phyloP scores from a whole-genome alignment of 2,113 vertebrate genomes.

The Melanostigma gelatinosum region DNA sequence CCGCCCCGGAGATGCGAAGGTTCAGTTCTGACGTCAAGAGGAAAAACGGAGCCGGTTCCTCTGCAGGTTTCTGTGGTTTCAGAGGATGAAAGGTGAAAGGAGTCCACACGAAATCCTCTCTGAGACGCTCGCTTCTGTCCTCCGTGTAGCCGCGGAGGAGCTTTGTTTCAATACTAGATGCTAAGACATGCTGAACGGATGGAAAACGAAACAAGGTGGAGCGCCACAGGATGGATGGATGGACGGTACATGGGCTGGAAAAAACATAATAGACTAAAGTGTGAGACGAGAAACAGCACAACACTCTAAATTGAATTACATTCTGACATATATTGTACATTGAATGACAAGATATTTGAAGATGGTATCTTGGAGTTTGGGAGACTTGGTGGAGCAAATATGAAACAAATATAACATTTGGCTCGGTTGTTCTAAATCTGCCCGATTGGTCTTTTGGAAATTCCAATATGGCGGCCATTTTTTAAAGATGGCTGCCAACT shows the following conservation, averaged over 20 bases:
- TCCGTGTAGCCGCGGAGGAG: constrained; percentile 43
- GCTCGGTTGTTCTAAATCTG: too few species aligned
- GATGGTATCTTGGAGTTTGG: too few species aligned
- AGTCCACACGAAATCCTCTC: constrained; percentile 59
- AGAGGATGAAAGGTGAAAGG: constrained; percentile 40
- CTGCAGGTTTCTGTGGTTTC: constrained; percentile 67
- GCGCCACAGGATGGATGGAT: not conserved
- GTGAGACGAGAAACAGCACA: not conserved
- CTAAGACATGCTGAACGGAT: not conserved
- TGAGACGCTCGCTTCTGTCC: constrained; percentile 43
- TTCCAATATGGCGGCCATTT: too few species aligned
- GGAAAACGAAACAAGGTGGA: not conserved
- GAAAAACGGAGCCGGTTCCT: constrained; percentile 34
- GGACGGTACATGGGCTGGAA: not conserved
- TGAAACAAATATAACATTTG: too few species aligned
- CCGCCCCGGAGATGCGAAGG: constrained; percentile 42
- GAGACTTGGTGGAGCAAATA: too few species aligned
- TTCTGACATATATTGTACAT: too few species aligned
- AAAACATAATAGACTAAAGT: not conserved
- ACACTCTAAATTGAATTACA: too few species aligned
- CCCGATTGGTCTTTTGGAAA: too few species aligned
- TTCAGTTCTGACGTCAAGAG: constrained; percentile 59
- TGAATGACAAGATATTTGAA: not conserved
- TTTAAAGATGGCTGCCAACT: too few species aligned
- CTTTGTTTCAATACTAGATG: constrained; percentile 6